A percentile compares a stretch with the other conserved stretches of the same genome.
Evolutionary conservation across 2,797 vertebrate species (phyloP).

Genomic region (Xerus rutilus): DNA sequence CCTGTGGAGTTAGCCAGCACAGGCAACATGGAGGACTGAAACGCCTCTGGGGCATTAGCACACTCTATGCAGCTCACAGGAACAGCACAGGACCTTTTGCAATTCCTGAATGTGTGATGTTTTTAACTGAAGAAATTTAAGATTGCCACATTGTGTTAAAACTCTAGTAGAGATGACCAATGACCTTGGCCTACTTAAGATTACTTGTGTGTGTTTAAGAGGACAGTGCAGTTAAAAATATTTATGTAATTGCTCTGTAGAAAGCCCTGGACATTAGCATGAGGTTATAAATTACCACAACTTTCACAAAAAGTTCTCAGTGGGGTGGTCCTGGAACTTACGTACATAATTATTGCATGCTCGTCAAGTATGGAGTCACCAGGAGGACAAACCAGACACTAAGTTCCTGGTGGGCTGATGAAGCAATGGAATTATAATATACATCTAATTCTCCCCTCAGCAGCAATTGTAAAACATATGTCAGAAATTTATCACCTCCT

Average conservation of each 20-base stretch:
- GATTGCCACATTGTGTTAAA: slow-evolving; percentile 73
- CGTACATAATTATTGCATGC: slow-evolving; percentile 60
- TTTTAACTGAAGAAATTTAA: slow-evolving; percentile 71
- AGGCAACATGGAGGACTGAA: slow-evolving; percentile 60
- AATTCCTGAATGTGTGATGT: slow-evolving; percentile 67
- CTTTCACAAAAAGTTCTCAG: slow-evolving; percentile 78
- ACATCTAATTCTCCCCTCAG: slow-evolving; percentile 59
- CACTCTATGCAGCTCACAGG: not conserved
- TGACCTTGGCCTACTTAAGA: slow-evolving; percentile 85
- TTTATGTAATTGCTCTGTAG: slow-evolving; percentile 87
- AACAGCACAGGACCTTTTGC: slow-evolving; percentile 72
- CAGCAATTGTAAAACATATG: slow-evolving; percentile 60
- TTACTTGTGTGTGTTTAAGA: slow-evolving; percentile 85
- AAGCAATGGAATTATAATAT: slow-evolving; percentile 68
- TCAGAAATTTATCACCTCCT: slow-evolving; percentile 74
- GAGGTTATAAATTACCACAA: slow-evolving; percentile 83
- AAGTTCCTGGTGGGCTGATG: slow-evolving; percentile 74
- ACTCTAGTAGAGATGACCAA: slow-evolving; percentile 80
- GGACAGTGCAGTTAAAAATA: slow-evolving; percentile 87
- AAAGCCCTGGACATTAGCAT: slow-evolving; percentile 82
- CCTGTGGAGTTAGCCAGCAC: not conserved
- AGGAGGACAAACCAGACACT: slow-evolving; percentile 66
- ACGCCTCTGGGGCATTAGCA: not conserved
- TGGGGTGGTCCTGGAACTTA: slow-evolving; percentile 74
- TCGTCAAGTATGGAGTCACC: slow-evolving; percentile 68